Conservation (phyloP, 2,888 invertebrate species). For the Saturnia pavonia region DNA sequence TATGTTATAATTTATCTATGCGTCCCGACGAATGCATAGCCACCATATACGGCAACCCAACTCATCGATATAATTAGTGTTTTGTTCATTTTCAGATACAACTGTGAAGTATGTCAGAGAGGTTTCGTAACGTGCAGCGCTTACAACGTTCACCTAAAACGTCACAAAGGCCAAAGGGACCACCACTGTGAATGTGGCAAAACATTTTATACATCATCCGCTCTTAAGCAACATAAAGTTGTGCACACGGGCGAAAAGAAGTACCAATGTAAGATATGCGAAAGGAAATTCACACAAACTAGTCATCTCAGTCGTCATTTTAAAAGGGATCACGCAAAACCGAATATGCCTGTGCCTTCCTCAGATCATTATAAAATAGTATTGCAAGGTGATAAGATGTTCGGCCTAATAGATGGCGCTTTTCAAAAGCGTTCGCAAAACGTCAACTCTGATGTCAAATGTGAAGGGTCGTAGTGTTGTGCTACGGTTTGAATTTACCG, state of each 20-base stretch:
- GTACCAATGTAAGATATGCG: slow-evolving; percentile 73
- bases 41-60: no score
- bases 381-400: slow-evolving; percentile 42
- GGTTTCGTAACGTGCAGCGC: slow-evolving; percentile 73
- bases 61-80: background rate
- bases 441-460: slow-evolving; percentile 38
- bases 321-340: slow-evolving; percentile 67
- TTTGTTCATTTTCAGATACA: slow-evolving; percentile 51
- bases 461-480: slow-evolving; percentile 49
- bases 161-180: slow-evolving; percentile 73
- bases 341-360: slow-evolving; percentile 58
- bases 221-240: slow-evolving; percentile 69
- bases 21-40: no score
- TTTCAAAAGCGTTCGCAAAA: slow-evolving; percentile 23
- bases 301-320: slow-evolving; percentile 72
- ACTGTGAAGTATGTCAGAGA: slow-evolving; percentile 66
- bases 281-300: slow-evolving; percentile 70
- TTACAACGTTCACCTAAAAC: slow-evolving; percentile 68
- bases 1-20: no score
- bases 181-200: slow-evolving; percentile 75
- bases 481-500: background rate
- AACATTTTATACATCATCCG: slow-evolving; percentile 72
- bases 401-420: slow-evolving; percentile 40
- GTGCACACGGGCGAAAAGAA: slow-evolving; percentile 75
- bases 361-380: slow-evolving; percentile 61